Base-by-base conservation (phyloP, 2,888 invertebrate genomes). In the Iphiclides podalirius region DNA sequence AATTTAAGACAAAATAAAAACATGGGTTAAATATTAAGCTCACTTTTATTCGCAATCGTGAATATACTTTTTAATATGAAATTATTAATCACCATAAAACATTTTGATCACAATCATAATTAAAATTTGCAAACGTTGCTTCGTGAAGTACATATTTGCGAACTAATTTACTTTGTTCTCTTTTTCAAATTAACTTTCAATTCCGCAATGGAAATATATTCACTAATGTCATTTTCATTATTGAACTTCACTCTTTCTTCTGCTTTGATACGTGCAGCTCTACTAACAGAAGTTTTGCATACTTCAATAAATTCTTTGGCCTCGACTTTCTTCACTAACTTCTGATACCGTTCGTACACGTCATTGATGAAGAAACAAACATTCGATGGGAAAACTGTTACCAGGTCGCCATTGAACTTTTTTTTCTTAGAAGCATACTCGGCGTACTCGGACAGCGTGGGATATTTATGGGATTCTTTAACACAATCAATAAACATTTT, bases 241-340 rank as follows among this genome's bases (percentile, higher is more conserved):
- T 34, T 46, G 20, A 63, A 63, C 8, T 56, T 54, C 14, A 57
- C 37, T 46, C 23, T 40, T 23, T 53, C 52, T 60, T 66, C 66
- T 0, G 54, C 59, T 56, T 63, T 62, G 15, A 66, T 50, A 23
- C 66, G 59, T 38, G 59, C 52, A 41, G 28, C 15, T 41, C 65
- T 56, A 35, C n/a, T 50, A 6, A 54, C 54, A 35, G 52, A 53
- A 9, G 2, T 31, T 40, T 58, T 57, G 13, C 41, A 34, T 7
- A 58, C 54, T 1, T 50, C 23, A 38, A 64, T 53, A 41, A 64
- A 65, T 28, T 54, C 9, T 4, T 14, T 42, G 2, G 59, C 55
- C 1, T 53, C 55, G 2, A 61, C 55, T 11, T 55, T 50, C 4
- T 15, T 34, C 16, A 50, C 17, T 14, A 55, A 8, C 6, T 45